These are phyloP conservation scores for Podarcis raffonei DNA, from an alignment of 2,113 vertebrate species.

Conservation along the genomic window DNA sequence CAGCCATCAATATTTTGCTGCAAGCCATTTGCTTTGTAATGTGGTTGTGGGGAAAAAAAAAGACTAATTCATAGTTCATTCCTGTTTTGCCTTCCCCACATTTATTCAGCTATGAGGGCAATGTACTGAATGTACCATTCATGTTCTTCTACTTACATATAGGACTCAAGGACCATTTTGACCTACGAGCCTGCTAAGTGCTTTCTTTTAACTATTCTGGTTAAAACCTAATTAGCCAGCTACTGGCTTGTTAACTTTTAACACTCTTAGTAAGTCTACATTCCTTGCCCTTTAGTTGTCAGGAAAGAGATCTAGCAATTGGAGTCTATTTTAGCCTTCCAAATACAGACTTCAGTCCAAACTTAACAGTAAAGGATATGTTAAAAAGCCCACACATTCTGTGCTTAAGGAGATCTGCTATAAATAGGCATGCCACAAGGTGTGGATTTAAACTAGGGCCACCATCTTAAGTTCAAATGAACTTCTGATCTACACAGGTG, in stretches of 20 bases:
- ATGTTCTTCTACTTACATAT: neutral
- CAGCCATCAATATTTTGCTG: neutral
- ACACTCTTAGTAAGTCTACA: neutral
- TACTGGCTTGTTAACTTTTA: neutral
- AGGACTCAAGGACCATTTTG: neutral
- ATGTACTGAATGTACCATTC: neutral
- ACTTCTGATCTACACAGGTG: no score
- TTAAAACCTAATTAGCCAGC: neutral
- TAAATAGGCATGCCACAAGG: no score
- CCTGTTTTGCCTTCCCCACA: neutral
- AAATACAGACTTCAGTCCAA: neutral
- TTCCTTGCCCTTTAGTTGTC: neutral
- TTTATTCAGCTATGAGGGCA: neutral
- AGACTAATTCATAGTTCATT: neutral
- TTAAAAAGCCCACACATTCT: neutral
- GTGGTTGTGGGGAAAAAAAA: neutral
- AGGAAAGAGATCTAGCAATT: neutral
- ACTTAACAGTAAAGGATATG: neutral
- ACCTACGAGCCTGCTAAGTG: neutral
- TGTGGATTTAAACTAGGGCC: no score
- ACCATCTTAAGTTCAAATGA: no score
- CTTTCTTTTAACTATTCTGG: neutral
- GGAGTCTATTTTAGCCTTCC: neutral
- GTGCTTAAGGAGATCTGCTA: neutral
- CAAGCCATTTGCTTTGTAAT: conserved; percentile 1